These are phyloP conservation scores for Muscina levida DNA, from an alignment of 2,888 invertebrate species.

Conservation along the genomic window DNA sequence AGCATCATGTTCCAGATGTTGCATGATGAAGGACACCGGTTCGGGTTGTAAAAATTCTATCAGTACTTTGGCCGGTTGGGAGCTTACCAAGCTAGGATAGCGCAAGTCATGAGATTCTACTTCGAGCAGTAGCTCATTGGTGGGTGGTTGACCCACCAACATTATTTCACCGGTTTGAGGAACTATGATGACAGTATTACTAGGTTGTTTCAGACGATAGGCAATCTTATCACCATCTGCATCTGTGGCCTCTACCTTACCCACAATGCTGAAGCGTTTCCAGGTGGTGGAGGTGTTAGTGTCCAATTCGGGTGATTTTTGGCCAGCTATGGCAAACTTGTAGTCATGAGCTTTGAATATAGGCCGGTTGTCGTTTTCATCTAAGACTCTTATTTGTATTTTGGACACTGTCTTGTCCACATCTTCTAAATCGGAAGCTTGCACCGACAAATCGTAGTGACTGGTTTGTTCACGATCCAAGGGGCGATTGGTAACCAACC, in stretches of 20 bases:
- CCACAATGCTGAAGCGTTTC: conserved; percentile 91
- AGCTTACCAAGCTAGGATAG: conserved; percentile 86
- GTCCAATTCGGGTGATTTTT: conserved; percentile 81
- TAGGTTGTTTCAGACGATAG: conserved; percentile 90
- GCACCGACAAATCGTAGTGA: conserved; percentile 87
- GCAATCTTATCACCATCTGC: conserved; percentile 95
- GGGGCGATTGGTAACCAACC: conserved; percentile 87
- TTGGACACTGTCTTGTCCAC: conserved; percentile 91
- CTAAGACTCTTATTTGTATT: conserved; percentile 87
- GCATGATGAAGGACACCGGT: conserved; percentile 83
- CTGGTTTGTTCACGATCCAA: conserved; percentile 89
- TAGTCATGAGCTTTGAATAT: conserved; percentile 89
- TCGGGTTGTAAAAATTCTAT: conserved; percentile 85
- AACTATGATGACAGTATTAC: conserved; percentile 91
- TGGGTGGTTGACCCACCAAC: conserved; percentile 88
- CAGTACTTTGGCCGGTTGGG: conserved; percentile 87
- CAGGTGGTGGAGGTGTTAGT: conserved; percentile 84
- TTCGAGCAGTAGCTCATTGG: conserved; percentile 84
- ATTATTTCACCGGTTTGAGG: conserved; percentile 96
- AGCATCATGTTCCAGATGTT: conserved; percentile 81
- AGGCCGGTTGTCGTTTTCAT: conserved; percentile 96
- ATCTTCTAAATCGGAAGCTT: conserved; percentile 89
- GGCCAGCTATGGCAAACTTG: conserved; percentile 87
- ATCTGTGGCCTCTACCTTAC: conserved; percentile 92
- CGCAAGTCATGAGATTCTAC: conserved; percentile 92